Evolutionary conservation across 1,140 invertebrate species (phyloP), one percentile per base, ranked within the genome.

Genomic region (Probaryconus sp.): DNA sequence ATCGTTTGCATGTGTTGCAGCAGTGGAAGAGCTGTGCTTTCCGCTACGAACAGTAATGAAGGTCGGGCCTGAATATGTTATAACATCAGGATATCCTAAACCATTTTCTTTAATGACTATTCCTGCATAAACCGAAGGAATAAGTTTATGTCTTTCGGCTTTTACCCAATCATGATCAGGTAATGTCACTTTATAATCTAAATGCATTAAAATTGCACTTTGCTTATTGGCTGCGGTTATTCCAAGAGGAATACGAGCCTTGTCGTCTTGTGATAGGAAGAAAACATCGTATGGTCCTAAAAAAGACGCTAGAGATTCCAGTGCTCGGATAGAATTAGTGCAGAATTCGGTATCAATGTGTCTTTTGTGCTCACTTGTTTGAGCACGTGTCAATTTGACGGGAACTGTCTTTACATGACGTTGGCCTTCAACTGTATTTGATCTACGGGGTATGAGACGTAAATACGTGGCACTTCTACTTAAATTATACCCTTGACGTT

Each of bases 121-220:
- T 24, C 51, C 75, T 38, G 84, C 81, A 76, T 85, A 84, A 17
- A 85, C 81, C 17, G 40, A 67, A 3, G 81, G 81, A 33, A 82
- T 84, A 4, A 87, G 24, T 60, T 86, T 85, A 61, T 87, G 85
- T 10, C 35, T 30, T 16, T 33, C 26, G 26, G 80, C 86, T 67
- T 87, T 74, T 6, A 86, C 81, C 68, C 78, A 89, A 69, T 89
- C 87, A 79, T 88, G 85, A 76, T 88, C 84, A 21, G 87, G 84
- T 14, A 88, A 74, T 24, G 17, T 50, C 3, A 88, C 71, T 50
- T 70, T 37, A 64, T 88, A 88, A 40, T 88, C 81, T 17, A 86
- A 5, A 55, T 82, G 78, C 83, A 86, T 85, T 5, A 85, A 13
- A 0, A 79, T 38, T 9, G 72, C 37, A n/a, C 79, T 64, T 73